These are phyloP conservation scores for Pissodes strobi DNA, from an alignment of 1,140 invertebrate genomes.

Conservation along the genomic window DNA sequence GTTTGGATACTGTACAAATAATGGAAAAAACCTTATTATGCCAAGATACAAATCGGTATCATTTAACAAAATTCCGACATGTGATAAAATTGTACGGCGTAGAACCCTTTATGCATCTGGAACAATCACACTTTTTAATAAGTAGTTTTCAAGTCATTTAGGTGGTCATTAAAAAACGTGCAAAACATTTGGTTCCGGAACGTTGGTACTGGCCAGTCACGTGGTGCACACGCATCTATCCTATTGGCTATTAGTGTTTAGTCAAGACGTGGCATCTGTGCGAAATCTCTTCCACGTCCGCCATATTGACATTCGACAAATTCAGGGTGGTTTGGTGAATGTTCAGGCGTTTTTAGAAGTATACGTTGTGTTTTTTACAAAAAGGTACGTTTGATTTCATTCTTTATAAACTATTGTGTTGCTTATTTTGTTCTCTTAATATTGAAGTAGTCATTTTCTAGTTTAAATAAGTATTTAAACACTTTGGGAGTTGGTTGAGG, in stretches of 20 bases:
- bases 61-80: too few relatives aligned
- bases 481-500: conserved; percentile 42
- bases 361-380: conserved; percentile 65
- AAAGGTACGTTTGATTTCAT: conserved; percentile 63
- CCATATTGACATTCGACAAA: conserved; percentile 79
- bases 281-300: conserved; percentile 74
- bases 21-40: too few relatives aligned
- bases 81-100: too few relatives aligned
- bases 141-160: too few relatives aligned
- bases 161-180: not conserved
- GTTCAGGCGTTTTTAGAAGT: conserved; percentile 68
- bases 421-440: conserved; percentile 2
- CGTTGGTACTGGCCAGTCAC: conserved; percentile 50
- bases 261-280: conserved; percentile 75
- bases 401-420: too few relatives aligned
- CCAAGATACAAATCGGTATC: too few relatives aligned
- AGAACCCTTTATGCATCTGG: too few relatives aligned
- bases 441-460: not conserved
- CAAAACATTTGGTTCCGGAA: not conserved
- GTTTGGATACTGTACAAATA: too few relatives aligned
- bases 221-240: conserved; percentile 56
- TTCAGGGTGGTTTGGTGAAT: conserved; percentile 69
- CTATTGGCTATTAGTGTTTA: conserved; percentile 38
- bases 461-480: not conserved
- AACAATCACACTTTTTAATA: too few relatives aligned